These are phyloP conservation scores for Guaruba guarouba DNA, from an alignment of 2,113 vertebrate genomes.

Conservation along the genomic window DNA sequence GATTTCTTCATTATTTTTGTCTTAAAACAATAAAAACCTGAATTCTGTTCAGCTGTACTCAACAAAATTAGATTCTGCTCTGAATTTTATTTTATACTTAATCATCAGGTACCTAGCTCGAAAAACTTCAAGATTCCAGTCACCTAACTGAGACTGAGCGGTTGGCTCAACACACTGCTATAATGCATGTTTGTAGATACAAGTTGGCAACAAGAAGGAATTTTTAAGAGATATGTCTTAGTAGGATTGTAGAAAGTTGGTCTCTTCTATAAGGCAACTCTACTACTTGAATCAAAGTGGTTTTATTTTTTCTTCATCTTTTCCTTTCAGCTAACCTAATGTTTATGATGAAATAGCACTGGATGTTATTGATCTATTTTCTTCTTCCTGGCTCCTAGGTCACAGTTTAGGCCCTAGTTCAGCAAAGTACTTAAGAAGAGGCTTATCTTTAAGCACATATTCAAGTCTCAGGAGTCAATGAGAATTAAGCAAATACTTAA, in stretches of 20 bases:
- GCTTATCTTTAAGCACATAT: constrained; percentile 70
- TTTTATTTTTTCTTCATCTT: neutral
- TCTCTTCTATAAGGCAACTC: neutral
- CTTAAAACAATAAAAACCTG: neutral
- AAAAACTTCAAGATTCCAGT: neutral
- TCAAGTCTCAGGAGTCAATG: constrained; percentile 63
- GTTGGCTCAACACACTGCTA: neutral
- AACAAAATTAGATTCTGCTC: neutral
- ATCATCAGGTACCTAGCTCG: neutral
- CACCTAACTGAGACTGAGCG: neutral
- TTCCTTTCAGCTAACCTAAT: neutral
- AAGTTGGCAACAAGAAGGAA: neutral
- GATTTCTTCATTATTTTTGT: neutral
- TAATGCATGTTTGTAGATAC: neutral
- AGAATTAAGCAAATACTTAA: constrained; percentile 69
- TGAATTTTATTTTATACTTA: neutral
- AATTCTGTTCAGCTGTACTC: neutral
- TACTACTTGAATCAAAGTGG: neutral
- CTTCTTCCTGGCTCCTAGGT: constrained; percentile 38
- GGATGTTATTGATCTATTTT: constrained; percentile 45
- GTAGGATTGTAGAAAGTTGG: neutral
- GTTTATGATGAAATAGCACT: constrained; percentile 1
- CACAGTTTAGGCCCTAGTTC: constrained; percentile 60
- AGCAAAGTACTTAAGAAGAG: constrained; percentile 66
- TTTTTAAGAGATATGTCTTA: neutral